phyloP scores from a whole-genome alignment of 2,113 vertebrate species.

The Cyanistes caeruleus region DNA sequence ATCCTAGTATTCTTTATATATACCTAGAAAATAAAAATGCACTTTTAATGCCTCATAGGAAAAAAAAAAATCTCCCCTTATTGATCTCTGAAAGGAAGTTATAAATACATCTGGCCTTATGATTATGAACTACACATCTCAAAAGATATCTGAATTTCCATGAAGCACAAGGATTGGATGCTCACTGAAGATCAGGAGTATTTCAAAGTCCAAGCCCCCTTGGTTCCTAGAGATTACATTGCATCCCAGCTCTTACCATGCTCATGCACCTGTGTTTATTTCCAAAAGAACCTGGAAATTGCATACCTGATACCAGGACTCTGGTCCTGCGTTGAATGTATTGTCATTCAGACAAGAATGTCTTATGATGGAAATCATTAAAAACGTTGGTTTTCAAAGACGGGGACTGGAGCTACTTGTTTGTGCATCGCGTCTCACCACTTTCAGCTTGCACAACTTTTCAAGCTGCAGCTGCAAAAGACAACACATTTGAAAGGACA shows the following conservation, averaged over 20 bases:
- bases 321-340: rapidly evolving
- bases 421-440: background rate
- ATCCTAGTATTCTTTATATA: background rate
- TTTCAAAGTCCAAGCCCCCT: background rate
- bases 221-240: rapidly evolving
- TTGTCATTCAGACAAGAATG: background rate
- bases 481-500: background rate
- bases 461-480: background rate
- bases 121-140: background rate
- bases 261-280: background rate
- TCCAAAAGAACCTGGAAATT: background rate
- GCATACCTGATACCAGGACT: background rate
- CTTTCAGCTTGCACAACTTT: background rate
- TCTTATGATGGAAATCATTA: background rate
- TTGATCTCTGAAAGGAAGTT: background rate
- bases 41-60: background rate
- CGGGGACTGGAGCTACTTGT: background rate
- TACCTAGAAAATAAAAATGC: background rate
- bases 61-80: background rate
- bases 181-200: background rate
- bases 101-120: background rate
- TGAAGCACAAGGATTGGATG: background rate
- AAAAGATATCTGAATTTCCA: background rate
- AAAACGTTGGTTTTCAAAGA: background rate
- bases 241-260: background rate